These are phyloP conservation scores for Drosophila colorata DNA, from an alignment of 2,888 invertebrate genomes.

Conservation along the genomic window DNA sequence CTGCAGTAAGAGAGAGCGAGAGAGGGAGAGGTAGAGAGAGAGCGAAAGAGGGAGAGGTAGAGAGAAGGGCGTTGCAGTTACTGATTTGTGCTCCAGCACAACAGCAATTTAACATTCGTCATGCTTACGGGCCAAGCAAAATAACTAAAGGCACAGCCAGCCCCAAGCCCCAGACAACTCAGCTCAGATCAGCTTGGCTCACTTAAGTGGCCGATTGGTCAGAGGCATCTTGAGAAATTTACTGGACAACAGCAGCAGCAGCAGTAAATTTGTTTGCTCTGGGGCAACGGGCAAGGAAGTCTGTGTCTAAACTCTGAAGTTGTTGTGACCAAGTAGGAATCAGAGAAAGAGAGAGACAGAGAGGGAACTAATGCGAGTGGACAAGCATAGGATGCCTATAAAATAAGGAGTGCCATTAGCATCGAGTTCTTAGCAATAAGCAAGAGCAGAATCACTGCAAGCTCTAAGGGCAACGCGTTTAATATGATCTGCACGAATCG, in stretches of 20 bases:
- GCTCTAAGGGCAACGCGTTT: conserved; percentile 32
- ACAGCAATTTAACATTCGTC: conserved; percentile 76
- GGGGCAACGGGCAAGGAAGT: conserved; percentile 33
- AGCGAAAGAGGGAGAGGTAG: neutral
- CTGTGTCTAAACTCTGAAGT: conserved; percentile 42
- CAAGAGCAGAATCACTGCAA: conserved; percentile 37
- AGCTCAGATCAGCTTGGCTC: conserved; percentile 9
- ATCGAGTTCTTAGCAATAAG: conserved; percentile 24
- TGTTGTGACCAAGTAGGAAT: conserved; percentile 39
- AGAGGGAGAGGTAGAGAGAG: neutral
- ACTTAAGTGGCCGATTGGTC: conserved; percentile 57
- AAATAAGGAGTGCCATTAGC: conserved; percentile 36
- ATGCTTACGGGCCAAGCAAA: conserved; percentile 69
- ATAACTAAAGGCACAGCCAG: conserved; percentile 53
- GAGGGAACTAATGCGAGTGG: conserved; percentile 12
- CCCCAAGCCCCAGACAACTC: neutral
- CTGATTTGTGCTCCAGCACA: conserved; percentile 45
- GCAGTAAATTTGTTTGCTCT: conserved; percentile 53
- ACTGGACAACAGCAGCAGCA: conserved; percentile 21
- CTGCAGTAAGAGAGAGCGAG: conserved; percentile 1
- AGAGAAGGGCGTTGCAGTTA: conserved; percentile 21
- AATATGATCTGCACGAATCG: conserved; percentile 24
- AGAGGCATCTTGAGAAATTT: conserved; percentile 57
- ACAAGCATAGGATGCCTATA: conserved; percentile 19
- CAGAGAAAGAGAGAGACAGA: neutral